Evolutionary conservation across 2,113 vertebrate species (phyloP).

Genomic region (Rhegmatorhina hoffmannsi): DNA sequence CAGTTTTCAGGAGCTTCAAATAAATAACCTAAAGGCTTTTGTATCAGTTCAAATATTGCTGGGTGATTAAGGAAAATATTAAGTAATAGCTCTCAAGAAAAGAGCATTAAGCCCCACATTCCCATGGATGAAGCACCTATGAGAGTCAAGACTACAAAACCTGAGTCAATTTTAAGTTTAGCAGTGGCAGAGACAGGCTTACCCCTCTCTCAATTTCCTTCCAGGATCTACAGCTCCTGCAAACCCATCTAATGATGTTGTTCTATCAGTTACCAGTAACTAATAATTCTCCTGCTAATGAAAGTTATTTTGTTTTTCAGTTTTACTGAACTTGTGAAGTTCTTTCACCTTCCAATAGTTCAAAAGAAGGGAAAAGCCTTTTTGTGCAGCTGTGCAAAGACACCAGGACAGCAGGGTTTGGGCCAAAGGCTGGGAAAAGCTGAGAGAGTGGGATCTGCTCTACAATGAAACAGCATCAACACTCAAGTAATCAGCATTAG

Average conservation of each 20-base stretch:
- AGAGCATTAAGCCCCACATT: neutral
- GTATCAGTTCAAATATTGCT: neutral
- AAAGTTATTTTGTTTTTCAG: neutral
- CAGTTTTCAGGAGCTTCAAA: neutral
- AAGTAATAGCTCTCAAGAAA: neutral
- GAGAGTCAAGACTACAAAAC: neutral
- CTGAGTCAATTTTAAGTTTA: neutral
- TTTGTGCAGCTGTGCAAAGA: too few relatives aligned
- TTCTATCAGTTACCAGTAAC: neutral
- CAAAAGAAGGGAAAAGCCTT: neutral
- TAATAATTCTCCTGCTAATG: neutral
- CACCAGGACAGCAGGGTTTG: rapidly evolving
- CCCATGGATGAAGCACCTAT: neutral
- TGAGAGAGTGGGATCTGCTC: rapidly evolving
- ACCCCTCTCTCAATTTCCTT: neutral
- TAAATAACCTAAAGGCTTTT: neutral
- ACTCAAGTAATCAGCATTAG: neutral
- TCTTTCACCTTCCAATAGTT: neutral
- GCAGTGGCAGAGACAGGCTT: neutral
- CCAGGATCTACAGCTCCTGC: neutral
- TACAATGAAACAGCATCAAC: neutral
- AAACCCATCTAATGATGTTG: neutral
- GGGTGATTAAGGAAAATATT: neutral
- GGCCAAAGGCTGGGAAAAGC: neutral
- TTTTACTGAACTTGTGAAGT: neutral